Base-by-base conservation (phyloP, 2,888 invertebrate species). In the Volucella inanis region DNA sequence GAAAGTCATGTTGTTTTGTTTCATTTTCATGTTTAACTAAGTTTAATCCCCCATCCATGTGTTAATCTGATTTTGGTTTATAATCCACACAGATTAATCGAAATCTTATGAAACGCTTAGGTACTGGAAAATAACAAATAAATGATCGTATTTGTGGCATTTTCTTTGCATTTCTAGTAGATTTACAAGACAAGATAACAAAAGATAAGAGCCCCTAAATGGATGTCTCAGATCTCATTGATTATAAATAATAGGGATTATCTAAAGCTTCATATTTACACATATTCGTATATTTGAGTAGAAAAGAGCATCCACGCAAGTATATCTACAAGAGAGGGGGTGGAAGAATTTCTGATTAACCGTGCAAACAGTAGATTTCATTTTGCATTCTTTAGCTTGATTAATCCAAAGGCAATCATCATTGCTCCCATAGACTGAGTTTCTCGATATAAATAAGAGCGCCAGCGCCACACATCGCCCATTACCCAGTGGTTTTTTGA, bases 401-500 rank as follows among this genome's bases (percentile, higher is more conserved):
- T 83, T 80, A 80, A 80, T 80, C 75, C 65, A 76, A 71, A 75
- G 80, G 71, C 71, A 76, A 80, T 57, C 39, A 68, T 75, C 75
- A 64, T 64, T 45, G 31, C 59, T 55, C 22, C 54, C n/a, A 22
- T 59, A 76, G 76, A 41, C 57, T 57, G 8, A 47, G 31, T 14
- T 31, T 31, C 43, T 15, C 43, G 49, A 75, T 65, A 84, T 84
- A 84, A 84, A 84, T 75, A 65, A 61, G 43, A 71, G 71, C 50
- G 52, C 78, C 72, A 43, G 18, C 39, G 12, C 12, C 18, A 22
- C 31, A 54, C 15, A 59, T 62, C 68, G 14, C 41, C 72, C 76
- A 81, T 81, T 81, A 76, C 76, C 81, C 38, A 77, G 77, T 67
- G 85, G 81, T 76, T 85, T 85, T 85, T 74, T 72, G 85, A 85